Evolutionary conservation across 2,797 vertebrate species (phyloP).

Genomic region (Eulemur coronatus): DNA sequence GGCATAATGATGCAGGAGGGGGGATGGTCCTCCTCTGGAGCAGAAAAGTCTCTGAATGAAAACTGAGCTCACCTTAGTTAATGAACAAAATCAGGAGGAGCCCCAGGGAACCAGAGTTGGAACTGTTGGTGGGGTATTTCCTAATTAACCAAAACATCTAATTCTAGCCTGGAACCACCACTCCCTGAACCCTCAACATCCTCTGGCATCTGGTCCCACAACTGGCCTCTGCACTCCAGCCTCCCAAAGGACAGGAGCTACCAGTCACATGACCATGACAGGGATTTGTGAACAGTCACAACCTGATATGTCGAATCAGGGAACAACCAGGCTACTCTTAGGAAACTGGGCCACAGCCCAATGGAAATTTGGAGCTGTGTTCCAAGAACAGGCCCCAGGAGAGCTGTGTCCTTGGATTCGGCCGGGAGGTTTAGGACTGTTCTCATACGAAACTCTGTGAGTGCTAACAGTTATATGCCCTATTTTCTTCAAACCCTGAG

Average conservation of each 20-base stretch:
- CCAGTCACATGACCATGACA: background rate
- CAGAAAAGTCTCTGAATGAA: slow-evolving; percentile 32
- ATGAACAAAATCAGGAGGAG: background rate
- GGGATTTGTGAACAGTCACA: background rate
- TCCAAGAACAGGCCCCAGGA: background rate
- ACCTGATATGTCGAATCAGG: background rate
- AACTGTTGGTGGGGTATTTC: background rate
- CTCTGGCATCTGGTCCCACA: background rate
- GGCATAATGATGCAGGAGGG: background rate
- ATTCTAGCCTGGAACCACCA: background rate
- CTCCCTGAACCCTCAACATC: background rate
- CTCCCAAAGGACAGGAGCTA: background rate
- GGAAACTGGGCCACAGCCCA: background rate
- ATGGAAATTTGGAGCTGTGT: background rate
- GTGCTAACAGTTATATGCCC: background rate
- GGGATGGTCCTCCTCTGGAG: background rate
- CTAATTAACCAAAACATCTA: background rate
- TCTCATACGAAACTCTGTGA: background rate
- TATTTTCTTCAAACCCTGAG: background rate
- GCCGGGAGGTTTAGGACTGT: background rate
- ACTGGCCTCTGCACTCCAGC: background rate
- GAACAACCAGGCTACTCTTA: background rate
- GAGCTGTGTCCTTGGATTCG: background rate
- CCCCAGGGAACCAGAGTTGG: background rate
- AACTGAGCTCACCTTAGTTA: background rate